phyloP scores from a whole-genome alignment of 1,140 invertebrate genomes.

The Riptortus pedestris region DNA sequence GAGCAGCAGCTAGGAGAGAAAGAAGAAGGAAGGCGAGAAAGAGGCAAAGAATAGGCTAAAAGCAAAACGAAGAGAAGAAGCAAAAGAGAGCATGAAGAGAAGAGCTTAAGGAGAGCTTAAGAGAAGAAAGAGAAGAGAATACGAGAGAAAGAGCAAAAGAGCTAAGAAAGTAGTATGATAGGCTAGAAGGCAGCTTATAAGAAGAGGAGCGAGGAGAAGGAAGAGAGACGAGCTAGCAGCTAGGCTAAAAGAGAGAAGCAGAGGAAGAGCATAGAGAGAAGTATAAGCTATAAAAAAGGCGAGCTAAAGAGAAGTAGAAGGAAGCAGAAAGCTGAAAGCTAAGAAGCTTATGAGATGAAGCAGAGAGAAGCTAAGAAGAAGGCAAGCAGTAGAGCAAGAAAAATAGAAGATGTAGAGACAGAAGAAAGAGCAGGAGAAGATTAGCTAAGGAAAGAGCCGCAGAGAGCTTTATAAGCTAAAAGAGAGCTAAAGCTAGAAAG shows the following conservation, averaged over 20 bases:
- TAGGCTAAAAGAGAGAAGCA: background rate
- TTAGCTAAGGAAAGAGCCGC: background rate
- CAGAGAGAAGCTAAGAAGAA: background rate
- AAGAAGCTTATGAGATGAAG: background rate
- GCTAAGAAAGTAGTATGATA: background rate
- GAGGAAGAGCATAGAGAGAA: background rate
- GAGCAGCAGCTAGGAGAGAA: background rate
- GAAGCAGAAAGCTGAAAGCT: background rate
- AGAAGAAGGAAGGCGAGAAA: background rate
- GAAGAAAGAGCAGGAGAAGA: background rate
- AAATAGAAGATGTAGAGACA: background rate
- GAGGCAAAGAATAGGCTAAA: background rate
- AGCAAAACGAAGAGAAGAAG: background rate
- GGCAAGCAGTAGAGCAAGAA: background rate
- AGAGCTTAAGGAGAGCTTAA: background rate
- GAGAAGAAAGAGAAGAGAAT: background rate
- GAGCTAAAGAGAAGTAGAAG: background rate
- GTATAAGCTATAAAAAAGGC: background rate
- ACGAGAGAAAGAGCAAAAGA: background rate
- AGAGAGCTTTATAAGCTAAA: background rate
- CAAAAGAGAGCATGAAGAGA: background rate
- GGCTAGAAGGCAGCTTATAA: too few relatives aligned
- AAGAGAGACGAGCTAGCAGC: background rate
- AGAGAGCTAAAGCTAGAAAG: background rate
- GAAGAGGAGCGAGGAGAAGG: background rate